Percentiles rank a stretch among this genome's conserved stretches.
These are phyloP conservation scores for Colossoma macropomum DNA, from an alignment of 2,113 vertebrate genomes.

Conservation along the genomic window DNA sequence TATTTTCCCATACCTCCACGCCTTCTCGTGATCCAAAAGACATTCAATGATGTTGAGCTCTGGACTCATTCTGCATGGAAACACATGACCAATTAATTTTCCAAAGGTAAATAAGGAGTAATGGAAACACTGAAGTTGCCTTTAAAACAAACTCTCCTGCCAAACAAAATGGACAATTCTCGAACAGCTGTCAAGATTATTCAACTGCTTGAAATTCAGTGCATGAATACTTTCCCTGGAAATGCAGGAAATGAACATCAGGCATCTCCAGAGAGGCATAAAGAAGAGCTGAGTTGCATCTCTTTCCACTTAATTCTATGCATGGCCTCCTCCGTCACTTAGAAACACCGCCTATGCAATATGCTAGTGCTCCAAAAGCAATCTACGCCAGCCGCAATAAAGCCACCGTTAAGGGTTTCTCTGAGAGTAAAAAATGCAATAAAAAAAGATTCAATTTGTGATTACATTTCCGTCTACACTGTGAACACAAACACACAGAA, in stretches of 20 bases:
- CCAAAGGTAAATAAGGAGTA: neutral
- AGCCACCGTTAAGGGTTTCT: conserved; percentile 37
- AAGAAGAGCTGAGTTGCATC: conserved; percentile 8
- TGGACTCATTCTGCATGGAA: too few relatives aligned
- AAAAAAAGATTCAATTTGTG: conserved; percentile 5
- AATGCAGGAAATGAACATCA: conserved; percentile 22
- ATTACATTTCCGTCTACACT: conserved; percentile 1
- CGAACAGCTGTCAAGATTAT: conserved; percentile 29
- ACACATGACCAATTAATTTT: neutral
- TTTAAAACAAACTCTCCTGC: conserved; percentile 19
- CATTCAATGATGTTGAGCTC: too few relatives aligned
- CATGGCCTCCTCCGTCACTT: conserved; percentile 19
- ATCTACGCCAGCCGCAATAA: conserved; percentile 5
- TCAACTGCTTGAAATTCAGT: conserved; percentile 14
- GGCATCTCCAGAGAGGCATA: neutral
- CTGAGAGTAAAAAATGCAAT: neutral
- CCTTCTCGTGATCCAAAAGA: too few relatives aligned
- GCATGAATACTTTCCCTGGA: neutral
- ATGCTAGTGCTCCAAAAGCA: neutral
- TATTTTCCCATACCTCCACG: too few relatives aligned
- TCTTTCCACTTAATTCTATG: conserved; percentile 5
- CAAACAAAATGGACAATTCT: conserved; percentile 23
- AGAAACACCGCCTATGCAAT: conserved; percentile 6
- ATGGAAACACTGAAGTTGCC: neutral
- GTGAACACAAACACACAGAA: conserved; percentile 34